These are phyloP conservation scores for Lissocephala sabroskyi DNA, from an alignment of 2,888 invertebrate genomes.

Conservation along the genomic window DNA sequence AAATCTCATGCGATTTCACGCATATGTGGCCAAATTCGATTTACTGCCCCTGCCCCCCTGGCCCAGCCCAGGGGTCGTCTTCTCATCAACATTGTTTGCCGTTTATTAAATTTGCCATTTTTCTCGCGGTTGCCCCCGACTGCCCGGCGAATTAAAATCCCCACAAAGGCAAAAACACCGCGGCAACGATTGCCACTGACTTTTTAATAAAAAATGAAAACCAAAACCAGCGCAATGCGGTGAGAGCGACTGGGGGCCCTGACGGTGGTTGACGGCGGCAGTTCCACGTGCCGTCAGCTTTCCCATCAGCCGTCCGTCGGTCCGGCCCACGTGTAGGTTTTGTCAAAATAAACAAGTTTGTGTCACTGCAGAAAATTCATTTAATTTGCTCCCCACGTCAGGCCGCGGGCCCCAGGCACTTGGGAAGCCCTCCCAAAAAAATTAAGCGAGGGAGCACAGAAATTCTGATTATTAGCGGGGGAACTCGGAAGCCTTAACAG, in stretches of 20 bases:
- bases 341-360: slow-evolving; percentile 69
- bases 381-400: slow-evolving; percentile 61
- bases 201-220: slow-evolving; percentile 27
- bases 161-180: slow-evolving; percentile 19
- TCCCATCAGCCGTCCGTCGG: no score
- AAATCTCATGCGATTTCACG: slow-evolving; percentile 45
- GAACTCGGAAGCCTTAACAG: no score
- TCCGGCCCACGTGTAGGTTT: slow-evolving; percentile 23
- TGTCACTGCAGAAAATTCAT: slow-evolving; percentile 71
- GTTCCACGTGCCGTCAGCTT: no score
- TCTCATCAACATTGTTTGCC: slow-evolving; percentile 47
- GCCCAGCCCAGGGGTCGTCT: slow-evolving; percentile 12
- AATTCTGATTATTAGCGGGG: no score
- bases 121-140: not conserved
- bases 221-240: slow-evolving; percentile 3
- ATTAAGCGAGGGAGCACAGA: not conserved
- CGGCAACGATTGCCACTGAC: slow-evolving; percentile 42
- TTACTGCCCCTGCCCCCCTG: slow-evolving; percentile 18
- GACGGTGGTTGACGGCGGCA: no score
- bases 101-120: slow-evolving; percentile 57
- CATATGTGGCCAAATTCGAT: slow-evolving; percentile 62
- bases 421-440: no score
- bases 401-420: no score
- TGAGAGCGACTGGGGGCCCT: not conserved
- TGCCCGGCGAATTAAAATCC: slow-evolving; percentile 50